A percentile compares a stretch with the other conserved stretches of the same genome.
These are phyloP conservation scores for Lasioglossum malachurum DNA, from an alignment of 2,888 invertebrate genomes.

Conservation along the genomic window DNA sequence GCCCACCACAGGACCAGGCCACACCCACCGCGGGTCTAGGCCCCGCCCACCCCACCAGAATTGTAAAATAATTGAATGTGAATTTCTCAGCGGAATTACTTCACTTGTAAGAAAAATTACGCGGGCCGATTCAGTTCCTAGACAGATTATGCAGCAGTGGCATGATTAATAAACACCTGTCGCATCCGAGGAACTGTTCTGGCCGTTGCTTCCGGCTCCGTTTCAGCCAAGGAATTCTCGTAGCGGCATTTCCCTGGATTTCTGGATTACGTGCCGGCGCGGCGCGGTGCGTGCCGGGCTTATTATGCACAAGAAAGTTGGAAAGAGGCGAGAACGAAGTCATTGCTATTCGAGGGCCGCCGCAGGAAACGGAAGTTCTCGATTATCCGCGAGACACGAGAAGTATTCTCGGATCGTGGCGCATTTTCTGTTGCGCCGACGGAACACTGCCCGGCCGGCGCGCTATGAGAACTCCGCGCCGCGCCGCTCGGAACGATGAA, in stretches of 20 bases:
- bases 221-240: constrained; percentile 17
- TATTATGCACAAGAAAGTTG: constrained; percentile 55
- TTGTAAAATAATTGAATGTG: not conserved
- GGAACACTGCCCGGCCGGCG: not conserved
- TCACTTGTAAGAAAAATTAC: not conserved
- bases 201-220: constrained; percentile 40
- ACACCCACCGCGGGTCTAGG: not conserved
- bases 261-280: constrained; percentile 49
- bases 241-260: constrained; percentile 44
- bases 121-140: not conserved
- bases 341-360: constrained; percentile 79
- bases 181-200: constrained; percentile 5
- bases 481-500: not conserved
- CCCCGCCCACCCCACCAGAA: not conserved
- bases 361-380: constrained; percentile 81
- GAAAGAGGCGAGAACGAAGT: constrained; percentile 66
- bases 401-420: constrained; percentile 67
- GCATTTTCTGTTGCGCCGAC: constrained; percentile 58
- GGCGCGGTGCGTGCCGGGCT: constrained; percentile 29
- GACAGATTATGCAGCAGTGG: not conserved
- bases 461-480: constrained; percentile 29
- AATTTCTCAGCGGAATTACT: not conserved
- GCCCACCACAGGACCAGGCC: not conserved
- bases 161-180: not conserved
- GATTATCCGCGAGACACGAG: constrained; percentile 75